Base-by-base conservation (phyloP, 2,113 vertebrate genomes). In the Propithecus coquereli region DNA sequence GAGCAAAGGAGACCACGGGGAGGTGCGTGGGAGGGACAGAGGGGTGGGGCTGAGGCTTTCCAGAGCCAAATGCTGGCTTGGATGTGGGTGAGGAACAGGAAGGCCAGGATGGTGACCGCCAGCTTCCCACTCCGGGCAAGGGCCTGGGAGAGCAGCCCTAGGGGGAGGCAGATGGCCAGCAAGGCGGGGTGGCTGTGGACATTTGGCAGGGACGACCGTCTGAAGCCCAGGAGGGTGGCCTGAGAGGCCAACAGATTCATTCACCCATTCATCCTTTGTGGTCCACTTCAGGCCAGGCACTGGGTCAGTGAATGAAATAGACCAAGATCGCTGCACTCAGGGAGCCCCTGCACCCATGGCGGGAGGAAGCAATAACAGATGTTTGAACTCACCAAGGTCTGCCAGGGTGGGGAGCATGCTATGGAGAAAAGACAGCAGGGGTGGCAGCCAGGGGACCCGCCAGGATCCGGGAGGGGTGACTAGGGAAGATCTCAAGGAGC, bases 181-280 rank as follows among this genome's bases (percentile, higher is more conserved):
- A 0, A 54, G 65, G n/a, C 2, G 30, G 47, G 74, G 37, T 40
- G 25, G 22, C 85, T 32, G 57, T 43, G 47, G 57, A 70, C 45
- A 59, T 5, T n/a, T 3, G 66, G 20, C 1, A 1, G 45, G 3
- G 54, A 70, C 1, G 37, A 70, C 23, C 0, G 4, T 47, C 52
- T 2, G 61, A 54, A 54, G 76, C 59, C 59, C 81, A 25, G 34
- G 65, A 90, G 34, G 2, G 22, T 2, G 17, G 63, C 32, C 27
- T 32, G 25, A 2, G 11, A 4, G 8, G 77, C 11, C 47, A 22
- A 5, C 22, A 23, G 84, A 23, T 20, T 47, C 79, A 47, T 43
- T 85, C 61, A 20, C 9, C 47, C 43, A 11, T 37, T 37, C 7
- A 0, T 32, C 27, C 7, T 3, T 10, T 1, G 54, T 3, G 25